Evolutionary conservation across 1,140 invertebrate species (phyloP).

Genomic region (Sweltsa coloradensis): DNA sequence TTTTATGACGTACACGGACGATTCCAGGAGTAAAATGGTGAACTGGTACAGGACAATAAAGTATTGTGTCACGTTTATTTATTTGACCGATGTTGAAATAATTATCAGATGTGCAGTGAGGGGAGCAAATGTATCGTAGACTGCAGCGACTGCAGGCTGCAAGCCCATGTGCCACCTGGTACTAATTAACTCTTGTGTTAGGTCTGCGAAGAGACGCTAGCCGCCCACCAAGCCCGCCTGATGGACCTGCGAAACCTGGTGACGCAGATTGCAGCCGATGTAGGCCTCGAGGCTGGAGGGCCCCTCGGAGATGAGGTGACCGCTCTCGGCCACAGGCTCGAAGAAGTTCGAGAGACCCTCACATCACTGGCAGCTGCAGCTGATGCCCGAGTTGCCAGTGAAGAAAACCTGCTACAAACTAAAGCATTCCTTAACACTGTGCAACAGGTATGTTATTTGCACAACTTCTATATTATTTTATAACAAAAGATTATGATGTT

Average conservation of each 20-base stretch:
- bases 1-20: too few relatives aligned
- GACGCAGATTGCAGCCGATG: conserved; percentile 58
- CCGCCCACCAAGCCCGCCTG: conserved; percentile 49
- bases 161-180: too few relatives aligned
- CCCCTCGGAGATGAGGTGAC: conserved; percentile 58
- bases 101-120: too few relatives aligned
- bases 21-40: too few relatives aligned
- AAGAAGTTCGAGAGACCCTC: conserved; percentile 59
- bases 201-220: conserved; percentile 63
- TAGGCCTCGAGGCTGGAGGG: conserved; percentile 52
- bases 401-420: conserved; percentile 40
- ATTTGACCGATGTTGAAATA: too few relatives aligned
- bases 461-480: too few relatives aligned
- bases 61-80: too few relatives aligned
- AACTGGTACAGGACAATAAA: too few relatives aligned
- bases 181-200: too few relatives aligned
- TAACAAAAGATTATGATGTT: too few relatives aligned
- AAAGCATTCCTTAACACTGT: conserved; percentile 46
- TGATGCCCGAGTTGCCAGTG: conserved; percentile 43
- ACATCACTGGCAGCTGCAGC: conserved; percentile 60
- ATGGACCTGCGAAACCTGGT: conserved; percentile 60
- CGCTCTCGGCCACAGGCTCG: conserved; percentile 56
- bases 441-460: conserved; percentile 42
- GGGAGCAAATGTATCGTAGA: too few relatives aligned
- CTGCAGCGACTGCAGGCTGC: too few relatives aligned